phyloP scores from a whole-genome alignment of 2,113 vertebrate genomes.

The Marcusenius ussheri region DNA sequence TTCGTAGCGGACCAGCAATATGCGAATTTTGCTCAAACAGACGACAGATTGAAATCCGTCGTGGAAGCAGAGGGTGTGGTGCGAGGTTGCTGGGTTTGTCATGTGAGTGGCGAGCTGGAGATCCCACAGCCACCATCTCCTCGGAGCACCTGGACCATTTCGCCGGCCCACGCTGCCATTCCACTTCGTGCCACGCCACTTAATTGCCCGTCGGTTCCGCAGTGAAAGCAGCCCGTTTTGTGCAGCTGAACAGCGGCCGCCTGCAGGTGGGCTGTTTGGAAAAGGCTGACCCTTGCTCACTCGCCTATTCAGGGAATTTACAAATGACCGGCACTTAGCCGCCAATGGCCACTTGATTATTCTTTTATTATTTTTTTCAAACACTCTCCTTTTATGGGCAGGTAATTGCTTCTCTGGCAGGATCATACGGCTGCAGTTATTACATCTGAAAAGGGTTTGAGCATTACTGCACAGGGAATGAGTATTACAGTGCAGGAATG shows the following conservation, averaged over 20 bases:
- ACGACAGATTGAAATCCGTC: neutral
- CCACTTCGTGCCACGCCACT: neutral
- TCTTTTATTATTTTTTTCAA: neutral
- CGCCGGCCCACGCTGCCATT: neutral
- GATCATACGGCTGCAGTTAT: neutral
- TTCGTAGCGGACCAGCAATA: neutral
- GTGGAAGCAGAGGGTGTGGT: neutral
- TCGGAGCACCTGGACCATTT: neutral
- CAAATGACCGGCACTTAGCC: neutral
- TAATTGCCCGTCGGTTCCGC: neutral
- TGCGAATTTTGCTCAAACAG: neutral
- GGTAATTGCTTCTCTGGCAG: neutral
- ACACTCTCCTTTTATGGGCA: neutral
- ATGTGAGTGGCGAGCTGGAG: neutral
- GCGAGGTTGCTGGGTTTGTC: no score
- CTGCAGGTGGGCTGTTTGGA: neutral
- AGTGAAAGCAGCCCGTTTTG: neutral
- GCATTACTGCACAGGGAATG: neutral
- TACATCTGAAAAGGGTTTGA: neutral
- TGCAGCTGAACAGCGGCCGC: neutral
- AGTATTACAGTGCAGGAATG: neutral
- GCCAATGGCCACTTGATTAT: neutral
- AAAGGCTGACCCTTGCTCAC: neutral
- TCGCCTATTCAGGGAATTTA: neutral
- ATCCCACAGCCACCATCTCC: neutral